A percentile compares a stretch with the other conserved stretches of the same genome.
These are phyloP conservation scores for Spodoptera exigua DNA, from an alignment of 2,888 invertebrate species.

Conservation along the genomic window DNA sequence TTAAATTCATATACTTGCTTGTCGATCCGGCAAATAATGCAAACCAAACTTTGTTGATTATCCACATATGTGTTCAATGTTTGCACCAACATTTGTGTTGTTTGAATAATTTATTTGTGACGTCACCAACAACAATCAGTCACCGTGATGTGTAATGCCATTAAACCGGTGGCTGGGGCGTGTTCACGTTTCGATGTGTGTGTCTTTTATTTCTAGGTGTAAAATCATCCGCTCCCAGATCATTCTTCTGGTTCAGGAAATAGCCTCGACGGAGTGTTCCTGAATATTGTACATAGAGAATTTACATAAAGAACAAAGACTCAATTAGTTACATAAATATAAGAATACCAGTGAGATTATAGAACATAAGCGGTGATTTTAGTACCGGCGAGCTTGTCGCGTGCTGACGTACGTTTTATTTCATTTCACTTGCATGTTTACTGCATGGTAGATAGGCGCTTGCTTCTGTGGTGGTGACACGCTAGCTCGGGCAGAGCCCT, in stretches of 20 bases:
- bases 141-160: constrained; percentile 50
- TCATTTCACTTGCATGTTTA: constrained; percentile 74
- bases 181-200: constrained; percentile 80
- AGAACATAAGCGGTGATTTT: constrained; percentile 87
- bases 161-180: constrained; percentile 73
- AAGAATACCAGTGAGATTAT: constrained; percentile 89
- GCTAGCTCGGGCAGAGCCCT: constrained; percentile 27
- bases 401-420: constrained; percentile 83
- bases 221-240: constrained; percentile 89
- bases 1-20: background rate
- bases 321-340: constrained; percentile 87
- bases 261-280: constrained; percentile 84
- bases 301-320: constrained; percentile 87
- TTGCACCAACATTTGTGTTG: constrained; percentile 48
- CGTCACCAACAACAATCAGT: constrained; percentile 49
- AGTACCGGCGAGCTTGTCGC: constrained; percentile 84
- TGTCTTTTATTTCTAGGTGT: constrained; percentile 88
- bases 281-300: constrained; percentile 85
- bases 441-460: constrained; percentile 50
- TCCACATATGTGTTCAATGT: constrained; percentile 51
- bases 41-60: constrained; percentile 19
- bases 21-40: constrained; percentile 49
- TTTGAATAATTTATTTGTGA: constrained; percentile 43
- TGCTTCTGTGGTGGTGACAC: constrained; percentile 41
- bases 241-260: constrained; percentile 90